A percentile compares a stretch with the other conserved stretches of the same genome.
phyloP scores from a whole-genome alignment of 2,797 vertebrate genomes.

The Danio albolineatus region DNA sequence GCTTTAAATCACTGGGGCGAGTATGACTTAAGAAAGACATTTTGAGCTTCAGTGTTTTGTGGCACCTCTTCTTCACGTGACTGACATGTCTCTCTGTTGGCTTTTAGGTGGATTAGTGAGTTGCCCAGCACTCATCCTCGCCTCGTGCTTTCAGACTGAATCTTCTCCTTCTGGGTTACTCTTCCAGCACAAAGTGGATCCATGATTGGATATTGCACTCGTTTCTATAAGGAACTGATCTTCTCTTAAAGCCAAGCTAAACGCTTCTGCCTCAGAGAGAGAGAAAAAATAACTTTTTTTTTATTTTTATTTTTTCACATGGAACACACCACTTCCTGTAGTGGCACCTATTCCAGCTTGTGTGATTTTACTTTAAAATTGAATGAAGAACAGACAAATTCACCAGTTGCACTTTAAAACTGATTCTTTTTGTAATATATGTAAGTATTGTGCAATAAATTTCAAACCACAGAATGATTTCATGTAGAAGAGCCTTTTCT shows the following conservation, averaged over 20 bases:
- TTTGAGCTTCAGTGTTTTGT: neutral
- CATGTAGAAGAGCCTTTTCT: neutral
- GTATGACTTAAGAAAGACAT: too few species aligned
- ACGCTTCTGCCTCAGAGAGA: neutral
- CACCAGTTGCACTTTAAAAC: conserved; percentile 1
- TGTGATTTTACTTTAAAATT: conserved; percentile 4
- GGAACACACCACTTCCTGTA: neutral
- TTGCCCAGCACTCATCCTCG: conserved; percentile 62
- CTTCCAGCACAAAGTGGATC: conserved; percentile 20
- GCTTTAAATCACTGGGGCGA: too few species aligned
- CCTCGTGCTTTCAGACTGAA: conserved; percentile 58
- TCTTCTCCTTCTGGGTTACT: conserved; percentile 3
- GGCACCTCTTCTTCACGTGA: neutral
- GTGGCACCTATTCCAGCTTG: neutral
- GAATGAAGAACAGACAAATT: neutral
- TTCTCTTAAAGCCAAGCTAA: conserved; percentile 4
- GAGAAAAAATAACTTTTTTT: neutral
- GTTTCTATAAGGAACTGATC: conserved; percentile 16
- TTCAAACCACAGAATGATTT: conserved; percentile 7
- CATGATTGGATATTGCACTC: neutral
- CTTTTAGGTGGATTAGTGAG: conserved; percentile 66
- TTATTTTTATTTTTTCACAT: neutral
- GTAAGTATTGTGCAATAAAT: conserved; percentile 24
- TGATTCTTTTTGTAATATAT: conserved; percentile 4
- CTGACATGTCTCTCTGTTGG: conserved; percentile 20